These are phyloP conservation scores for Pelecanoides urinatrix DNA, from an alignment of 2,113 vertebrate genomes.

Conservation along the genomic window DNA sequence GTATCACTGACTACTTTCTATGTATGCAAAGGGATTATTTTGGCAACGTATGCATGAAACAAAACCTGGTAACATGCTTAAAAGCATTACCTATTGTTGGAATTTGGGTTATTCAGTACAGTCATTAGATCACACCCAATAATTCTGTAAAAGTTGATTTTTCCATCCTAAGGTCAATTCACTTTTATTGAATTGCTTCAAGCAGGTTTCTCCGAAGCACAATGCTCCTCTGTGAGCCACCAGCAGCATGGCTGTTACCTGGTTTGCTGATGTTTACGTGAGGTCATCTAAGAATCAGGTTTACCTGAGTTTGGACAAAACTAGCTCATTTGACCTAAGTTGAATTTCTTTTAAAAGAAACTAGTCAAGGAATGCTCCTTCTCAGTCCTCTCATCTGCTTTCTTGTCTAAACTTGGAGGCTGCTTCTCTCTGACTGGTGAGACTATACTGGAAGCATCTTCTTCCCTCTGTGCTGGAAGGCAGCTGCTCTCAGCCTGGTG, in stretches of 20 bases:
- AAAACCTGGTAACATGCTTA: conserved; percentile 35
- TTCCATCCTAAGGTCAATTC: conserved; percentile 7
- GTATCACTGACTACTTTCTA: conserved; percentile 9
- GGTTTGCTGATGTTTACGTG: not conserved
- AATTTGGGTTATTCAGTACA: not conserved
- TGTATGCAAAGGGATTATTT: not conserved
- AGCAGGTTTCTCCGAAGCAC: conserved; percentile 27
- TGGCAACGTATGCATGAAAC: not conserved
- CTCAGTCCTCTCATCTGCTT: not conserved
- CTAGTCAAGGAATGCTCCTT: not conserved
- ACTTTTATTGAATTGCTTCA: conserved; percentile 16
- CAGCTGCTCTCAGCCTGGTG: not conserved
- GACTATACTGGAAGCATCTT: not conserved
- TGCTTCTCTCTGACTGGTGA: not conserved
- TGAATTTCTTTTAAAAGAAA: not conserved
- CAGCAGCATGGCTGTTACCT: not conserved
- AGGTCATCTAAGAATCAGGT: not conserved
- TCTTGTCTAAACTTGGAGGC: not conserved
- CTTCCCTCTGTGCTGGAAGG: not conserved
- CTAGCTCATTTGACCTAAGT: not conserved
- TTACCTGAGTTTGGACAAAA: not conserved
- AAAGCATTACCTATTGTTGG: conserved; percentile 36
- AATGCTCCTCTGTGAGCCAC: conserved; percentile 31
- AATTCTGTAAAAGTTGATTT: conserved; percentile 39
- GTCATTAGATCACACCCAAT: conserved; percentile 38